A percentile compares a stretch with the other conserved stretches of the same genome.
Conservation (phyloP, 2,888 invertebrate species). For the Tenthredo mesomela region DNA sequence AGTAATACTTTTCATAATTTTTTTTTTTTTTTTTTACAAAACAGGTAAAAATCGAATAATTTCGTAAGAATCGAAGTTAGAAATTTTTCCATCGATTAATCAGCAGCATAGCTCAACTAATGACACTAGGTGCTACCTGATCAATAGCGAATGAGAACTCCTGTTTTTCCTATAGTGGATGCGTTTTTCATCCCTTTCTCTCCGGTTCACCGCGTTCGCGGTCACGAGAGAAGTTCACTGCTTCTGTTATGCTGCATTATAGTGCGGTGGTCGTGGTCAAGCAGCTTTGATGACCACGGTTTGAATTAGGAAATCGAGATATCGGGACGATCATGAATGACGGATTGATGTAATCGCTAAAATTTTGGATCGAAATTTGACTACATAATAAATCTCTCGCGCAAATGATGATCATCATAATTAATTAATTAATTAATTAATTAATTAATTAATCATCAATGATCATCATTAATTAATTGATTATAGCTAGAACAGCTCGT, state of each 20-base stretch:
- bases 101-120: not conserved
- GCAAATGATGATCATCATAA: not conserved
- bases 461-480: not conserved
- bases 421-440: not conserved
- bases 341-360: not conserved
- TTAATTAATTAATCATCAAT: no score
- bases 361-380: not conserved
- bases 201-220: not conserved
- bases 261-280: slow-evolving; percentile 22
- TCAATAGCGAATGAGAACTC: slow-evolving; percentile 31
- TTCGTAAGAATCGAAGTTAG: no score
- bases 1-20: not conserved
- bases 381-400: not conserved
- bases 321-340: not conserved
- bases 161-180: not conserved
- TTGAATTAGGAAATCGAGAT: slow-evolving; percentile 10
- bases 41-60: not conserved
- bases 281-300: not conserved
- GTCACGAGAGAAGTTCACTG: not conserved
- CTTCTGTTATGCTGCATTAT: not conserved
- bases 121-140: not conserved
- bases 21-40: not conserved
- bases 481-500: not conserved
- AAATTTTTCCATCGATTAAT: not conserved
- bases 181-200: not conserved